Conservation (phyloP, 2,113 vertebrate species). For the Eptatretus burgeri region DNA sequence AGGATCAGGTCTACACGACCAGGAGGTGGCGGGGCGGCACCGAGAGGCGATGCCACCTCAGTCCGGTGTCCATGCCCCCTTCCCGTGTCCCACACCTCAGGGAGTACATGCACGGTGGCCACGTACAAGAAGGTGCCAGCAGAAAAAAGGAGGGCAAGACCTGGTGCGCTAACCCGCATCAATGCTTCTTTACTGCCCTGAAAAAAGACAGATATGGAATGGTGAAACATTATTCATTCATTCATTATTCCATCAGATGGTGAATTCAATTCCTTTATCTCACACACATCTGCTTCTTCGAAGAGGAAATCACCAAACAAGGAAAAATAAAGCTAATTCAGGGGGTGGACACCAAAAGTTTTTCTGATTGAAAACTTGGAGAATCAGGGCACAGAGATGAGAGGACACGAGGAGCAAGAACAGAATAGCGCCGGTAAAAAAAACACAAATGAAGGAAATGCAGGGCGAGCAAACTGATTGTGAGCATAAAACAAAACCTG, state of each 20-base stretch:
- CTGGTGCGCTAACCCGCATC: slow-evolving; percentile 75
- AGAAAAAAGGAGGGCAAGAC: slow-evolving; percentile 92
- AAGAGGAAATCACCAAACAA: no score
- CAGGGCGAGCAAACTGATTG: no score
- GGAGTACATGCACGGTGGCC: slow-evolving; percentile 86
- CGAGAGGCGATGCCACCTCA: neutral
- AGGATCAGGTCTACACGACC: slow-evolving; percentile 61
- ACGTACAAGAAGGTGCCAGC: slow-evolving; percentile 95
- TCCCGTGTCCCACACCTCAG: slow-evolving; percentile 66
- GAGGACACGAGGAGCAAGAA: no score
- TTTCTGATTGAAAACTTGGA: no score
- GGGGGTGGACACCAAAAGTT: no score
- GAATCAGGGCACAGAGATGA: no score
- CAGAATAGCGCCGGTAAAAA: no score
- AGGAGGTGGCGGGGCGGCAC: slow-evolving; percentile 36
- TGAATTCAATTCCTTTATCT: no score
- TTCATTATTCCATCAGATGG: neutral
- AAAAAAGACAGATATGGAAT: slow-evolving; percentile 11
- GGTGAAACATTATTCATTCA: neutral
- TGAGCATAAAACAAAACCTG: no score
- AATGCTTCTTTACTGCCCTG: slow-evolving; percentile 96
- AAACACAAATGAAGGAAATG: no score
- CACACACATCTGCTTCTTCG: no score
- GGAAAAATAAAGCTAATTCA: no score
- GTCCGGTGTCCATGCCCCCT: slow-evolving; percentile 45